Base-by-base conservation (phyloP, 2,113 vertebrate genomes). In the Scalopus aquaticus region DNA sequence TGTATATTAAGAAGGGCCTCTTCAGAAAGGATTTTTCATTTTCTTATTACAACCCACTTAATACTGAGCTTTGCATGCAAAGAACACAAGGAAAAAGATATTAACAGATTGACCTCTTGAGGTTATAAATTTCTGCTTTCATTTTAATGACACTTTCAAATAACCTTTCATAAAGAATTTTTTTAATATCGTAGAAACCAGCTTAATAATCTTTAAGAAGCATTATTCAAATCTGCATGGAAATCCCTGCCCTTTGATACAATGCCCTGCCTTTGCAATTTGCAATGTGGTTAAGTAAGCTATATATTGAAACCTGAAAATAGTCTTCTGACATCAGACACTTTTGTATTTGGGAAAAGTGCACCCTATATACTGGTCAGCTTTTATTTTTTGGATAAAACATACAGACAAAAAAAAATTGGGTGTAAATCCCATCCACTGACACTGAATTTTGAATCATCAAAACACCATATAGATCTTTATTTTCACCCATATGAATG, bases 191-290 rank as follows among this genome's bases (percentile, higher is more conserved):
- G 11, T 49, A 49, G 46, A 49, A 49, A 49, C 12, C 46, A 49
- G 46, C 46, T 49, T 49, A 13, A 49, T 49, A 49, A 9, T 49
- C 9, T 49, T 89, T 54, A 73, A 76, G 54, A 84, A 83, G 22
- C 3, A 80, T 46, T 79, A 82, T 44, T 93, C 32, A 81, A 22
- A 62, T 73, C 26, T 92, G 16, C 37, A 76, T 62, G 81, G 94
- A 95, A 96, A 91, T 92, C 62, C 78, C 80, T 67, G 86, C 30
- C 46, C 78, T 95, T 73, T 96, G 83, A 88, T 86, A 76, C 39
- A 60, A 9, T 78, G 72, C 62, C 49, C 3, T 65, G 51, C 42
- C 88, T 88, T 85, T 96, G 93, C 20, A 69, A 96, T 96, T 96
- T 94, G 28, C 78, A 89, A 1, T 80, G 90, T 95, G 94, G 88